Evolutionary conservation across 23 tunicate species (phyloP).

Genomic region (Phallusia fumigata): DNA sequence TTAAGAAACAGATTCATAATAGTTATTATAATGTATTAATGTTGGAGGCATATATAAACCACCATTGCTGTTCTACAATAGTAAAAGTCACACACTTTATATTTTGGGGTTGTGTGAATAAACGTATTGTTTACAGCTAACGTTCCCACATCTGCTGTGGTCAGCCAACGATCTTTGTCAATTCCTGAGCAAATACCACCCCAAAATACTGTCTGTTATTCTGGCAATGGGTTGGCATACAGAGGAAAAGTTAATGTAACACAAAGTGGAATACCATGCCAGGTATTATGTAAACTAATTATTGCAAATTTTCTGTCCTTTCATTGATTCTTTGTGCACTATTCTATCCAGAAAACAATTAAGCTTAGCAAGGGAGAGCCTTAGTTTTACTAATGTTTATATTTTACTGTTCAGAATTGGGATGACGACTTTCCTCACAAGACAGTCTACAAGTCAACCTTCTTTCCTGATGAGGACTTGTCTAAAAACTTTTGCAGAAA

Average conservation of each 20-base stretch:
- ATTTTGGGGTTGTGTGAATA: too few relatives aligned
- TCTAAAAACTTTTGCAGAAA: conserved; percentile 45
- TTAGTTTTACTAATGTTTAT: not conserved
- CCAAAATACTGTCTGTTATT: conserved; percentile 17
- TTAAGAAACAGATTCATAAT: too few relatives aligned
- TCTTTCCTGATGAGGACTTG: conserved; percentile 17
- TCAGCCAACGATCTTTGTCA: not conserved
- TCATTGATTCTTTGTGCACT: too few relatives aligned
- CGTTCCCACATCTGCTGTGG: not conserved
- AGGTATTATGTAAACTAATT: not conserved
- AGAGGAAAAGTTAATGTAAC: conserved; percentile 42
- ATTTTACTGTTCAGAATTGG: conserved; percentile 25
- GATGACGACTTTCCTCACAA: conserved; percentile 33
- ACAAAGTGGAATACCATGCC: conserved; percentile 54
- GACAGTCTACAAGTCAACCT: conserved; percentile 29
- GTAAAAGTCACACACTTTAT: too few relatives aligned
- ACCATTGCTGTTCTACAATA: too few relatives aligned
- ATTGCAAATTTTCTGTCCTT: too few relatives aligned
- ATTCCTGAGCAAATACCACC: not conserved
- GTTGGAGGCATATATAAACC: too few relatives aligned
- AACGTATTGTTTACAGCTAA: not conserved
- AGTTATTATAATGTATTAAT: too few relatives aligned
- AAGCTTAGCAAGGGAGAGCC: not conserved
- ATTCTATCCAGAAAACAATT: too few relatives aligned
- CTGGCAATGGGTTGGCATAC: conserved; percentile 47